phyloP scores from a whole-genome alignment of 1,140 invertebrate species.

The Bombus difficillimus region DNA sequence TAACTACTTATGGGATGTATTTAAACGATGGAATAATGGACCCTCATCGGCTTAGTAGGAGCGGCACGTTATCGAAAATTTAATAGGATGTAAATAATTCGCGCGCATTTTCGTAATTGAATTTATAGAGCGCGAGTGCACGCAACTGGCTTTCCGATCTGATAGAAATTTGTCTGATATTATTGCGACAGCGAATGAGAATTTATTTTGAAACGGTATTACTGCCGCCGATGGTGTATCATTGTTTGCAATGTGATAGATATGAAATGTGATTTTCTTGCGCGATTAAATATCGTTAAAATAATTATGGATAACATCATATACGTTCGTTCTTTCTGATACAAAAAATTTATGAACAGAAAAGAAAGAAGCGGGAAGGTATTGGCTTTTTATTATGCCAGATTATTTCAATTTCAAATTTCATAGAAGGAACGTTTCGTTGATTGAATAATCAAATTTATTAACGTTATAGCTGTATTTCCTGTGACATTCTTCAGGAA shows the following conservation, averaged over 20 bases:
- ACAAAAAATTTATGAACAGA: background rate
- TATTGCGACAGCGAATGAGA: background rate
- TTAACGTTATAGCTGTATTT: background rate
- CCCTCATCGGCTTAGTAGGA: slow-evolving; percentile 18
- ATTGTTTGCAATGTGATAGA: background rate
- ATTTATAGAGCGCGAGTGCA: slow-evolving; percentile 21
- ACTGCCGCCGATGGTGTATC: background rate
- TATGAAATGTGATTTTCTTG: background rate
- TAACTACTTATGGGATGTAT: background rate
- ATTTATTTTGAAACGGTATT: slow-evolving; percentile 3
- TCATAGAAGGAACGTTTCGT: background rate
- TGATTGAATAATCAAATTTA: background rate
- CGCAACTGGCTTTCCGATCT: background rate
- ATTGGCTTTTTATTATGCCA: background rate
- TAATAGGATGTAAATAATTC: slow-evolving; percentile 49
- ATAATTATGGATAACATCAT: background rate
- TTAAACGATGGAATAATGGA: slow-evolving; percentile 39
- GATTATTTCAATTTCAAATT: background rate
- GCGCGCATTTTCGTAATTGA: slow-evolving; percentile 38
- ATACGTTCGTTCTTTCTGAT: background rate
- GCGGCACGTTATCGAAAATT: slow-evolving; percentile 21
- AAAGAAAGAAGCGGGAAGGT: background rate
- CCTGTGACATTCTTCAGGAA: background rate
- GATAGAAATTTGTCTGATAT: slow-evolving; percentile 3
- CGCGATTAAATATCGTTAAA: background rate